phyloP scores from a whole-genome alignment of 1,140 invertebrate genomes.

The Magallana gigas region DNA sequence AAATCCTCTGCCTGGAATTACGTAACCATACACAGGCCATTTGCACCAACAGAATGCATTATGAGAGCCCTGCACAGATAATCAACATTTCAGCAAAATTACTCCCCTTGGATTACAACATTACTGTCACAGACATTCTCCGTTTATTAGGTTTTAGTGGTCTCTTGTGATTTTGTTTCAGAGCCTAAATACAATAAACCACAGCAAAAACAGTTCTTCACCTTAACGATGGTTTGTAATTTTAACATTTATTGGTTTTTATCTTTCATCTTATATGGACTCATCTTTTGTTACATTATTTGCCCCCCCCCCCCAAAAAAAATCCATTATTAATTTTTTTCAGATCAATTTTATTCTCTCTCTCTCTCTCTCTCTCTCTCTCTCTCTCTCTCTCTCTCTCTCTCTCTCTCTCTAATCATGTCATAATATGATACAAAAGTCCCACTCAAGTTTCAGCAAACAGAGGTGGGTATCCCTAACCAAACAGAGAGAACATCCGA shows the following conservation, averaged over 20 bases:
- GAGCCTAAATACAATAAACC: background rate
- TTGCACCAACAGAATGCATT: slow-evolving; percentile 23
- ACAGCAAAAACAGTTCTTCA: background rate
- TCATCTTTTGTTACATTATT: too few relatives aligned
- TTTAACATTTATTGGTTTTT: background rate
- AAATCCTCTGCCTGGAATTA: background rate
- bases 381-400: background rate
- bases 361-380: slow-evolving; percentile 4
- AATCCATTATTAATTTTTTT: too few relatives aligned
- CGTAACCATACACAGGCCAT: slow-evolving; percentile 12
- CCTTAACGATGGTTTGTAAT: slow-evolving; percentile 16
- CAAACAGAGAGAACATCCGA: background rate
- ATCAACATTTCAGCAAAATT: slow-evolving; percentile 7
- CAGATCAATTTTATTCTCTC: too few relatives aligned
- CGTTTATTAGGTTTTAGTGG: background rate
- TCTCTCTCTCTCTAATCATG: background rate
- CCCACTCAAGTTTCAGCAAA: slow-evolving; percentile 19
- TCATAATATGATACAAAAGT: background rate
- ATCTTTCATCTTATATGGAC: background rate
- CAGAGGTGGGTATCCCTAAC: slow-evolving; percentile 9
- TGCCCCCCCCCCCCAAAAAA: too few relatives aligned
- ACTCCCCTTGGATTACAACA: slow-evolving; percentile 20
- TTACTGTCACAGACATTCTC: background rate
- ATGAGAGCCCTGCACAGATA: background rate
- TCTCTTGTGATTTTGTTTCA: background rate